Evolutionary conservation across 2,888 invertebrate species (phyloP).

Genomic region (Drosophila quinaria): DNA sequence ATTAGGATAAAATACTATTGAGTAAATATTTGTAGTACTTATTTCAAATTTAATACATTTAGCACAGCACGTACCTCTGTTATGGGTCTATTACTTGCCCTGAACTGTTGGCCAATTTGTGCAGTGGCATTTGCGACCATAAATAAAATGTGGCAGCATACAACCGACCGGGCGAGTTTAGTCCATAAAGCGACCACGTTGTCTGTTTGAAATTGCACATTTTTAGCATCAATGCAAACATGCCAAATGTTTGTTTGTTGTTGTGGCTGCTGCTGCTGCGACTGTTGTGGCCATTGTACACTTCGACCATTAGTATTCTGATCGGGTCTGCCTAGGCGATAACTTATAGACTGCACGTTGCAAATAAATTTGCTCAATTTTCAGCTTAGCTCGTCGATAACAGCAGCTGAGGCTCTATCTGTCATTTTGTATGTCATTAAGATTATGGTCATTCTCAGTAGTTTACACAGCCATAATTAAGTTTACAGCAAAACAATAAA

Average conservation of each 20-base stretch:
- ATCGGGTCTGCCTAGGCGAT: conserved; percentile 42
- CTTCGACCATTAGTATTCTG: conserved; percentile 66
- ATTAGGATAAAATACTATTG: neutral
- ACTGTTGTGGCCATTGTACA: conserved; percentile 21
- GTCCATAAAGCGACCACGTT: conserved; percentile 52
- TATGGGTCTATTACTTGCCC: conserved; percentile 66
- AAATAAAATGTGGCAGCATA: conserved; percentile 64
- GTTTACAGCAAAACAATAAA: conserved; percentile 43
- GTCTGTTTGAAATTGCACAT: conserved; percentile 47
- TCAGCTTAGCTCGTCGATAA: conserved; percentile 46
- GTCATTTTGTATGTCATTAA: conserved; percentile 25
- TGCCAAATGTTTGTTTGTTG: conserved; percentile 74
- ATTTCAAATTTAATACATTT: conserved; percentile 42
- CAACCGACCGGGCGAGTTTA: conserved; percentile 21
- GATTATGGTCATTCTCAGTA: conserved; percentile 52
- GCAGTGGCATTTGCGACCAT: conserved; percentile 49
- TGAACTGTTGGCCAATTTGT: conserved; percentile 59
- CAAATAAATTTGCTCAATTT: conserved; percentile 67
- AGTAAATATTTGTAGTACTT: neutral
- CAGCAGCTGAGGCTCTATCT: conserved; percentile 25
- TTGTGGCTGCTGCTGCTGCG: conserved; percentile 23
- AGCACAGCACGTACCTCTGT: conserved; percentile 45
- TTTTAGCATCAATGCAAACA: conserved; percentile 64
- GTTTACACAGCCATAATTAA: conserved; percentile 57
- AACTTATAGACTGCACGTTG: conserved; percentile 72